These are phyloP conservation scores for Peromyscus maniculatus DNA, from an alignment of 2,113 vertebrate species.

Conservation along the genomic window DNA sequence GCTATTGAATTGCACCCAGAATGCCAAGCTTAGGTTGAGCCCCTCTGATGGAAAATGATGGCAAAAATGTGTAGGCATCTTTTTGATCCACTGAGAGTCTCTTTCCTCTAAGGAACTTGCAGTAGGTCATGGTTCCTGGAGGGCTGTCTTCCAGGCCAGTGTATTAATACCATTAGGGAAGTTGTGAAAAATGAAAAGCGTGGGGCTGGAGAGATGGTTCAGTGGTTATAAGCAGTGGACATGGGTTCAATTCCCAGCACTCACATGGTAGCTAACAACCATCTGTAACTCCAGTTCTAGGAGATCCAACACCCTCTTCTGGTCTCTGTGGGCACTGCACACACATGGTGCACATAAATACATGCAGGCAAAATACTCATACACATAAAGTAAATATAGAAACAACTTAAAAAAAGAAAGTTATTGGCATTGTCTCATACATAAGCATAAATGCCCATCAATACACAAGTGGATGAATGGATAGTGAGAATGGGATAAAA, in stretches of 20 bases:
- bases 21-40: background rate
- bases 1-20: background rate
- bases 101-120: background rate
- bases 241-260: background rate
- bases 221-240: background rate
- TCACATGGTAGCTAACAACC: background rate
- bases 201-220: background rate
- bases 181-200: background rate
- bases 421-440: background rate
- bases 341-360: background rate
- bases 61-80: background rate
- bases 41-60: background rate
- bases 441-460: background rate
- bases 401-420: background rate
- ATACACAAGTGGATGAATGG: background rate
- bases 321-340: background rate
- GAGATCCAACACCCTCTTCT: background rate
- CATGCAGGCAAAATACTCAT: background rate
- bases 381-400: background rate
- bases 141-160: background rate
- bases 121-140: background rate
- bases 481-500: background rate
- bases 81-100: background rate
- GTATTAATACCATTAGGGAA: background rate
- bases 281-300: background rate